Base-by-base conservation (phyloP, 2,113 vertebrate genomes). In the Setophaga petechia region DNA sequence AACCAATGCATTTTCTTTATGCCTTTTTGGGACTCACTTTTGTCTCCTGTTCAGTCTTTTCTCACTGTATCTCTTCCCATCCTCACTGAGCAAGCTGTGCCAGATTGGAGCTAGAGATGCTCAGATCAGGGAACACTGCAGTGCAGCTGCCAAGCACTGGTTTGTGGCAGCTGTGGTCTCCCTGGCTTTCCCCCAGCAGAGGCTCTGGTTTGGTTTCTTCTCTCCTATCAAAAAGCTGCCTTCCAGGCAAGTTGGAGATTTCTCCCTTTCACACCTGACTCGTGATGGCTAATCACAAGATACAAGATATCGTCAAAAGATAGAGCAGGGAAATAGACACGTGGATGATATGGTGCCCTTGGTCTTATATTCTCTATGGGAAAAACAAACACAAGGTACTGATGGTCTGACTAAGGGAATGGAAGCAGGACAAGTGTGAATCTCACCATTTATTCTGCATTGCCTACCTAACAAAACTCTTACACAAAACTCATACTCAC, bases 101-200 rank as follows among this genome's bases (percentile, higher is more conserved):
- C 27, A 72, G 66, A 28, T 2, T 33, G n/a, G 12, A 93, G 46
- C 39, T 35, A 12, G 8, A 79, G 5, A 0, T 65, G 24, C 23
- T 66, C 31, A 41, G 17, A 24, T 0, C 0, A 2, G 24, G 24
- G 5, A 79, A 44, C 39, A 51, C 8, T 5, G 5, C 25, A 19
- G 9, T 55, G 19, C 49, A 85, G 67, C 72, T 77, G 67, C 28
- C 2, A 3, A 84, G 43, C 51, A 43, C 22, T 21, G 1, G 6
- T 46, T 62, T 47, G 21, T 47, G 65, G 35, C 27, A 59, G 21
- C 39, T 89, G 23, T 46, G 21, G 11, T 68, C 57, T 89, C 35
- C 37, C 49, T 61, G 28, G 23, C 35, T 49, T 76, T 86, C 28
- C n/a, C 18, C 10, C 18, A 20, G 18, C 0, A 3, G n/a, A n/a